Conservation (phyloP, 2,888 invertebrate genomes). For the Anthophora plumipes region DNA sequence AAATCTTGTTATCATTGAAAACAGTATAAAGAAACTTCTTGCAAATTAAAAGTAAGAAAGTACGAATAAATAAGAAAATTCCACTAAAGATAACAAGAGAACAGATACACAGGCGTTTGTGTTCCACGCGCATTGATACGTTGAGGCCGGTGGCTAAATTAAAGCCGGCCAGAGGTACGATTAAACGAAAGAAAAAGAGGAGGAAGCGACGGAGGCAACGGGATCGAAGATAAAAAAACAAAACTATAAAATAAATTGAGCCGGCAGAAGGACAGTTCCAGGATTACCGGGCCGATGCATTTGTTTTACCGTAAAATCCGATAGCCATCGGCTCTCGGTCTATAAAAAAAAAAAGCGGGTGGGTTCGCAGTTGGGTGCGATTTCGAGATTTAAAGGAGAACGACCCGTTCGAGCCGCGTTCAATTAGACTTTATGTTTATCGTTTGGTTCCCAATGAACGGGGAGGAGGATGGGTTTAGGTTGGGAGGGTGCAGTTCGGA, state of each 20-base stretch:
- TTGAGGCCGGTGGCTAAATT: constrained; percentile 28
- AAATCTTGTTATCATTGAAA: no score
- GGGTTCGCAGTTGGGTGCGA: constrained; percentile 37
- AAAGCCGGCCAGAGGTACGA: constrained; percentile 41
- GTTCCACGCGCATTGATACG: neutral
- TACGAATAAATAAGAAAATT: no score
- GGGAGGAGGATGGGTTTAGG: neutral
- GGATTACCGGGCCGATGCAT: constrained; percentile 76
- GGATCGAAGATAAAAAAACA: constrained; percentile 65
- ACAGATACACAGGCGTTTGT: no score
- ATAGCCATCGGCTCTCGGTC: constrained; percentile 69
- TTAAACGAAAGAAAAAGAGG: constrained; percentile 33
- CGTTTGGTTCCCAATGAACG: constrained; percentile 39
- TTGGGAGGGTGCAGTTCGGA: neutral
- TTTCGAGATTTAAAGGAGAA: constrained; percentile 69
- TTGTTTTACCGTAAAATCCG: constrained; percentile 78
- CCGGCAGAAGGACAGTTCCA: constrained; percentile 70
- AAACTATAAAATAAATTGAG: constrained; percentile 75
- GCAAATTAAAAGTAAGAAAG: no score
- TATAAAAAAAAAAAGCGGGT: constrained; percentile 47
- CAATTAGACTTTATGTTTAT: constrained; percentile 64
- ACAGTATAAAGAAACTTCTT: no score
- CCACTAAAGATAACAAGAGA: no score
- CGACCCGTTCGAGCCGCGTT: constrained; percentile 36
- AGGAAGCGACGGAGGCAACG: constrained; percentile 2